Conservation (phyloP, 2,888 invertebrate species). For the Acleris laterana region DNA sequence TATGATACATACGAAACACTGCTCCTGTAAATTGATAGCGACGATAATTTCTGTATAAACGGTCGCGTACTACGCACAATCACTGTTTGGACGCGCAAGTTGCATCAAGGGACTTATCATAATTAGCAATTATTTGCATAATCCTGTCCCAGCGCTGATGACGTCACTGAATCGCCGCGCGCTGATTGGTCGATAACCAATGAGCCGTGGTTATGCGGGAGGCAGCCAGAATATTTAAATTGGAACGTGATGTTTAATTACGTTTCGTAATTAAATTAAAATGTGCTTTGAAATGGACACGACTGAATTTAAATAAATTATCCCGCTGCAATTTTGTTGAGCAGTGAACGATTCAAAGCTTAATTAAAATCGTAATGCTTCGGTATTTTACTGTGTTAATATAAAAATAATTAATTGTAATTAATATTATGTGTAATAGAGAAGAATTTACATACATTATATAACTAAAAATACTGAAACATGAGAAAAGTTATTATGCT, state of each 20-base stretch:
- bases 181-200: constrained; percentile 48
- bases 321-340: no score
- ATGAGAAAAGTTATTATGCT: no score
- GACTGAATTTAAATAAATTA: neutral
- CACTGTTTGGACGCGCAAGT: neutral
- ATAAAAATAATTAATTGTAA: no score
- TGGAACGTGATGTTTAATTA: constrained; percentile 12
- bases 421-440: no score
- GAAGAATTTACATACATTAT: no score
- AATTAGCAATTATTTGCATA: constrained; percentile 47
- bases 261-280: constrained; percentile 3
- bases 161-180: constrained; percentile 42
- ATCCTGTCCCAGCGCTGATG: constrained; percentile 45
- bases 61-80: neutral
- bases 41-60: no score
- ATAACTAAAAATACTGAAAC: no score
- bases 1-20: no score
- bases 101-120: constrained; percentile 4
- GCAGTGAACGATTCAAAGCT: no score
- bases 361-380: no score
- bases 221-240: constrained; percentile 17
- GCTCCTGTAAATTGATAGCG: no score
- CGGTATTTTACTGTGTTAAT: no score
- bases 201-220: constrained; percentile 43
- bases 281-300: neutral